phyloP scores from a whole-genome alignment of 1,140 invertebrate species.

The Physella acuta region DNA sequence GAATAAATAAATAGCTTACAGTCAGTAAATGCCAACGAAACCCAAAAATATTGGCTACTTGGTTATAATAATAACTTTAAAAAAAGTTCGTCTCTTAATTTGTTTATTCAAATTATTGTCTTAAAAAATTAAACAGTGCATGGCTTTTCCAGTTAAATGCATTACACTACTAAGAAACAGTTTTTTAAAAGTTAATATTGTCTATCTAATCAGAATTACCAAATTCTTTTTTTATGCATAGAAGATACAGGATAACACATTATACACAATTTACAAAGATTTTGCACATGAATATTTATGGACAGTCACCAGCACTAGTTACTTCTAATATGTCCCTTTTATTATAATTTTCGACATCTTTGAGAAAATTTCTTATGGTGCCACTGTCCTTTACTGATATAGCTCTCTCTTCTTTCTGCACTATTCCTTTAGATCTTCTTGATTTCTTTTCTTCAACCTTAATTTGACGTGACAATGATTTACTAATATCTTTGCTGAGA shows the following conservation, averaged over 20 bases:
- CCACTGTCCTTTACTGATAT: slow-evolving; percentile 1
- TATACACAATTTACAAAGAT: neutral
- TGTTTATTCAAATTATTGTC: too few species aligned
- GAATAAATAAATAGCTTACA: too few species aligned
- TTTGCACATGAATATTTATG: neutral
- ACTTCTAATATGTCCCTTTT: neutral
- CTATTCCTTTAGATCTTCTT: neutral
- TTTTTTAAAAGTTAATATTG: neutral
- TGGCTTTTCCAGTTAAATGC: too few species aligned
- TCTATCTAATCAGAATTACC: neutral
- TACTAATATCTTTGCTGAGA: too few species aligned
- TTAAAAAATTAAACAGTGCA: too few species aligned
- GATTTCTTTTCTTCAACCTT: neutral
- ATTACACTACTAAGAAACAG: neutral
- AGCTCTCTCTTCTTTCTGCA: neutral
- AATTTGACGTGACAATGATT: neutral
- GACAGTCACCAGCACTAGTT: neutral
- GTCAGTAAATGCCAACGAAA: too few species aligned
- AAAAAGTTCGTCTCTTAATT: too few species aligned
- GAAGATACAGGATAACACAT: neutral
- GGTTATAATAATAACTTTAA: too few species aligned
- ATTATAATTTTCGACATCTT: slow-evolving; percentile 16
- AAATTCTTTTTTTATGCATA: neutral
- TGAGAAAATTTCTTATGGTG: slow-evolving; percentile 8
- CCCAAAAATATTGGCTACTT: too few species aligned